phyloP scores from a whole-genome alignment of 2,888 invertebrate species.

The Actias luna region DNA sequence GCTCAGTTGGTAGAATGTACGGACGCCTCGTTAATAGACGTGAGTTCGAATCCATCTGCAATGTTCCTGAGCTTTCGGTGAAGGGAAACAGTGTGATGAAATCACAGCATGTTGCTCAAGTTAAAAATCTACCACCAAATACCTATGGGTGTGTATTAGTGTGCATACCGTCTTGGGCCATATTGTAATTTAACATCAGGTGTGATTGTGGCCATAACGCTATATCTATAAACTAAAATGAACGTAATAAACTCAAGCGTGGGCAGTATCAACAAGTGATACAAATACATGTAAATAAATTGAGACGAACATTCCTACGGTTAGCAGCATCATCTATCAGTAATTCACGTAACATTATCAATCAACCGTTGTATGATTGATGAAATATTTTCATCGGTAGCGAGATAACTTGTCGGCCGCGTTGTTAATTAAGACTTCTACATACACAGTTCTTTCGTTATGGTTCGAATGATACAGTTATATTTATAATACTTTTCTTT shows the following conservation, averaged over 20 bases:
- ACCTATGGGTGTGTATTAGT: too few relatives aligned
- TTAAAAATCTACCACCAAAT: too few relatives aligned
- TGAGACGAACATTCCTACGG: constrained; percentile 70
- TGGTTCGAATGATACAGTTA: not conserved
- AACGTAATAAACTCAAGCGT: constrained; percentile 58
- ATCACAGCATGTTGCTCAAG: too few relatives aligned
- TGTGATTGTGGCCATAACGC: too few relatives aligned
- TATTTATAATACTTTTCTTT: not conserved
- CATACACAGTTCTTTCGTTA: constrained; percentile 4
- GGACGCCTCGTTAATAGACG: too few relatives aligned
- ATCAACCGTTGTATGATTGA: constrained; percentile 76
- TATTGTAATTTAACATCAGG: too few relatives aligned
- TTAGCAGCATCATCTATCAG: constrained; percentile 76
- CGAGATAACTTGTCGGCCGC: constrained; percentile 75
- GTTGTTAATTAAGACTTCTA: constrained; percentile 76
- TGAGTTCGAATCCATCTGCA: too few relatives aligned
- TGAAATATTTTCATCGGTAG: constrained; percentile 78
- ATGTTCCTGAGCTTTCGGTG: too few relatives aligned
- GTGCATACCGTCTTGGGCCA: too few relatives aligned
- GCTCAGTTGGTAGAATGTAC: too few relatives aligned
- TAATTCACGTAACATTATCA: constrained; percentile 79
- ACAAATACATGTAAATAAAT: constrained; percentile 80
- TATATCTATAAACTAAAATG: too few relatives aligned
- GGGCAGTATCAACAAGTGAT: constrained; percentile 75
- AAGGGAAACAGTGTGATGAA: too few relatives aligned